These are phyloP conservation scores for Steatornis caripensis DNA, from an alignment of 2,113 vertebrate species.

Conservation along the genomic window DNA sequence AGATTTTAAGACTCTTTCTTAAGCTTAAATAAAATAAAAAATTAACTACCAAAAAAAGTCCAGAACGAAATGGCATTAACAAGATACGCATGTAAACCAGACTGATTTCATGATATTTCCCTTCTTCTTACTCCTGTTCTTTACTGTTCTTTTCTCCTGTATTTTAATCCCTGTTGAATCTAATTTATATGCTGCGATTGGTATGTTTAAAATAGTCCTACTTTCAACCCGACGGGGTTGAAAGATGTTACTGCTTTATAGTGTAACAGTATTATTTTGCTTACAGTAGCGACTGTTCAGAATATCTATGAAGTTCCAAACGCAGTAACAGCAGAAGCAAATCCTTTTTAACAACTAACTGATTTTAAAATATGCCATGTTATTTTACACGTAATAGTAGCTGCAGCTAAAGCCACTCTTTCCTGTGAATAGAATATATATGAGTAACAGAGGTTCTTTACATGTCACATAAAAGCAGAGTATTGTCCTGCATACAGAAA, in stretches of 20 bases:
- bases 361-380: neutral
- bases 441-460: neutral
- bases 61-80: neutral
- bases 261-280: neutral
- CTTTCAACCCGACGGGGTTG: neutral
- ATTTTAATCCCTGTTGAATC: neutral
- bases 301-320: neutral
- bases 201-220: neutral
- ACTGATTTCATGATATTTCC: neutral
- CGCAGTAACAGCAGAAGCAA: neutral
- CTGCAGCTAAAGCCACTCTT: neutral
- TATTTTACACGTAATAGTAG: neutral
- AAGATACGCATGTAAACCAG: neutral
- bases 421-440: neutral
- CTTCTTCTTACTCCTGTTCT: neutral
- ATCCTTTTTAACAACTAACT: neutral
- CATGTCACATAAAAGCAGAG: neutral
- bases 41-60: neutral
- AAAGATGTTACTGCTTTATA: neutral
- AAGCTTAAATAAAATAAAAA: neutral
- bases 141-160: neutral
- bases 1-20: neutral
- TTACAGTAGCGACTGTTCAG: neutral
- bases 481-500: neutral
- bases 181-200: neutral